Base-by-base conservation (phyloP, 2,113 vertebrate species). In the Symphodus melops region DNA sequence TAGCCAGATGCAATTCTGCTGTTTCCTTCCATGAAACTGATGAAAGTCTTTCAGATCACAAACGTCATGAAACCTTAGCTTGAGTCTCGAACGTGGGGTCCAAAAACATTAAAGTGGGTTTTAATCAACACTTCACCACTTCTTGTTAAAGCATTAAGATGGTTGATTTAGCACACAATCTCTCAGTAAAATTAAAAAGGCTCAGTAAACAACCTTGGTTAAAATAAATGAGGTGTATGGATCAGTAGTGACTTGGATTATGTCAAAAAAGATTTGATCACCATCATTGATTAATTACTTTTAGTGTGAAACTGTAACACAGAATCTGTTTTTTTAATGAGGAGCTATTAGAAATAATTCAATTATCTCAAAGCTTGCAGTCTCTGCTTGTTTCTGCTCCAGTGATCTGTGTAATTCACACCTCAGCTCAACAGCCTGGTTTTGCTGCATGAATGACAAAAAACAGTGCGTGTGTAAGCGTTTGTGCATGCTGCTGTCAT, bases 381-480 rank as follows among this genome's bases (percentile, higher is more conserved):
- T 82, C 86, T 82, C 76, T 82, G 68, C 80, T 85, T 55, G 61
- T 90, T 91, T 93, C 82, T 78, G 90, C 91, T 94, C 86, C 88
- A 89, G 37, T 89, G 88, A 87, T 78, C 87, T 87, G 89, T 56
- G 62, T 91, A 93, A 94, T 94, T 91, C 90, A 89, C 82, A 91
- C 88, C 83, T 82, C 65, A 69, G 20, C 80, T 84, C 77, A 83
- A 74, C 84, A 74, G 71, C 71, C 76, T 56, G 72, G 77, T 77
- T 70, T 53, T 79, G 68, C 72, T 48, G 71, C 71, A 77, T 75
- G 58, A 81, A 71, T 76, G 57, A 75, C 36, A 63, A 60, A 75
- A 60, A 70, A n/a, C 51, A 23, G 3, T 28, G 60, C 53, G 23
- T 36, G 53, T 58, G 41, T 39, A 37, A 14, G 42, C 14, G 42